Conservation (phyloP, 2,888 invertebrate species). For the Tethea ocularis region DNA sequence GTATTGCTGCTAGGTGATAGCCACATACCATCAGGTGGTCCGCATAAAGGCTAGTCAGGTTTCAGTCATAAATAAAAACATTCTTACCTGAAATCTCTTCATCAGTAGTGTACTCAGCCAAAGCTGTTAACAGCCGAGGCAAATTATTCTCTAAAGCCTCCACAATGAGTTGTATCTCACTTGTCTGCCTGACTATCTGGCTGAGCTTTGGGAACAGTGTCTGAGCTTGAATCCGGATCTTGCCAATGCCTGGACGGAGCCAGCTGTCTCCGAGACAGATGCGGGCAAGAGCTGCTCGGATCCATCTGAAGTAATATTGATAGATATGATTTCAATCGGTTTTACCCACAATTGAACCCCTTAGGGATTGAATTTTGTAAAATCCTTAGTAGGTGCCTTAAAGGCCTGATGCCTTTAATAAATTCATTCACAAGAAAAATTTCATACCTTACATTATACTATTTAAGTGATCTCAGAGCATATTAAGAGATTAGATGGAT, state of each 20-base stretch:
- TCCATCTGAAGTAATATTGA: conserved; percentile 62
- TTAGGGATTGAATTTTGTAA: too few species aligned
- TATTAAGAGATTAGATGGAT: too few species aligned
- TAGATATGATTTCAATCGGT: too few species aligned
- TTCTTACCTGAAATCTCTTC: conserved; percentile 72
- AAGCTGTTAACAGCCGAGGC: conserved; percentile 66
- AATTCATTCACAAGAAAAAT: too few species aligned
- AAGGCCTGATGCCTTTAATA: too few species aligned
- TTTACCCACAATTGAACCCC: too few species aligned
- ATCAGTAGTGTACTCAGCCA: conserved; percentile 77
- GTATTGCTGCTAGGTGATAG: too few species aligned
- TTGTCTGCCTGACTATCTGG: conserved; percentile 66
- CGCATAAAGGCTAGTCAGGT: too few species aligned
- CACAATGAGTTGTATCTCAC: conserved; percentile 64
- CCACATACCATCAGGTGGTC: too few species aligned
- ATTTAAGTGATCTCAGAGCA: too few species aligned
- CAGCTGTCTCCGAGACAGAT: conserved; percentile 76
- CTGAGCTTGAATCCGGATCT: conserved; percentile 75
- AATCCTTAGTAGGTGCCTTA: too few species aligned
- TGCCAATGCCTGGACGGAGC: conserved; percentile 76
- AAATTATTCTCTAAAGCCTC: conserved; percentile 74
- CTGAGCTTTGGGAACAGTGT: conserved; percentile 72
- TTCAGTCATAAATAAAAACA: neutral
- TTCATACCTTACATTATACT: too few species aligned
- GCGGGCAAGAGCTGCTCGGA: conserved; percentile 72